Evolutionary conservation across 2,888 invertebrate species (phyloP), one percentile per base, ranked within the genome.

Genomic region (Epiblema foenella): DNA sequence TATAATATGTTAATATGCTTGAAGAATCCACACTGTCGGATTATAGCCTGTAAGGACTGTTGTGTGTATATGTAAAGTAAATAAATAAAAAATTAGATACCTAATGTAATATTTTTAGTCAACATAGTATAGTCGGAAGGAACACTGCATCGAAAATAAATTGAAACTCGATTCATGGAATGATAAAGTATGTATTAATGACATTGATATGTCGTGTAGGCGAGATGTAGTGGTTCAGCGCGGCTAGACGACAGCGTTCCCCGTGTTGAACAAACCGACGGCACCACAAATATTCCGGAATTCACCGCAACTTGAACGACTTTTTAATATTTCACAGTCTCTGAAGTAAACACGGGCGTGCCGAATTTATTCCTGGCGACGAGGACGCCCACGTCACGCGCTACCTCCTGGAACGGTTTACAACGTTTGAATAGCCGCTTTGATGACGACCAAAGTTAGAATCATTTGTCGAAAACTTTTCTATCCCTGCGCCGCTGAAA

Each of bases 391-490:
- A 37, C 18, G 18, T 46, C n/a, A 12, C 37, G 12, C 37, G 24
- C 37, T 37, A 37, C 51, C 15, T 18, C 33, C 42, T 24, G 9
- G 10, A n/a, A 37, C 42, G 24, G 8, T n/a, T 51, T 58, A 59
- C 58, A 42, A 11, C 64, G 10, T 66, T 29, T 66, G 65, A 70
- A 70, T 70, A 69, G 65, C 33, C 33, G 59, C 60, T 60, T 39
- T 70, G 59, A 66, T 70, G 59, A 54, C 59, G 54, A 18, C 15
- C 46, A 49, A 70, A 65, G 59, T 70, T 56, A 54, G 33, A 46
- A 66, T 54, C 59, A 70, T 54, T 60, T 56, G 65, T 39, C 59
- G n/a, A 59, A 70, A 69, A 70, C 65, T 70, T 65, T 70, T 46
- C 51, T 18, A 17, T 42, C n/a, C 59, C 37, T 52, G 39, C 18